Evolutionary conservation across 2,797 vertebrate species (phyloP), one percentile per base, ranked within the genome.

Genomic region (Ptychobarbus kaznakovi): DNA sequence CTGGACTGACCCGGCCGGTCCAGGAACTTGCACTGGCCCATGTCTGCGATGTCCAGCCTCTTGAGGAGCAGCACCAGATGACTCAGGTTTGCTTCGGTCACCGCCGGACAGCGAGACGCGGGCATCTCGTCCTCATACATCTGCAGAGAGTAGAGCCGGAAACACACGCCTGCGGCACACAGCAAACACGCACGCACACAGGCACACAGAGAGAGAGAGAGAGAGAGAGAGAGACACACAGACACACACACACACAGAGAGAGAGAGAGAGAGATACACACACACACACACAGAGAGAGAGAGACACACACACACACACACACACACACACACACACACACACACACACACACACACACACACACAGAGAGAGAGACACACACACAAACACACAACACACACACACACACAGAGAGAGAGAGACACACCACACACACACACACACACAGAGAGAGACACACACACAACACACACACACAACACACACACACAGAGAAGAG

Each of bases 11-110:
- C 97, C 89, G 97, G 98, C 85, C 95, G 91, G 93, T 99, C 98
- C 0, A 99, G 94, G 88, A 99, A 99, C 93, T 97, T 96, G 58
- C 97, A 99, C 91, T 98, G 96, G 49, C 97, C 97, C 93, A 98
- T 98, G 91, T 98, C 97, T 0, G 97, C 98, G 0, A 99, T 98
- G 90, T 98, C 97, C 58, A 97, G 95, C 65, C 98, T 96, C 92
- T 97, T 99, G 9, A 99, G 96, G 80, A 98, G 92, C 87, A 99
- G 94, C 5, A 99, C 95, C 40, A 98, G 87, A 69, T 96, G 94
- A 87, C 96, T 97, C 84, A 99, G 96, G 91, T 97, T 97, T 83
- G 97, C 96, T 91, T 98, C 97, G 0, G 94, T 90, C 40, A 99
- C 95, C 0, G 95, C 95, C 1, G 97, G 95, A 0, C 92, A 92